These are phyloP conservation scores for Trichomycterus rosablanca DNA, from an alignment of 2,113 vertebrate genomes.

Conservation along the genomic window DNA sequence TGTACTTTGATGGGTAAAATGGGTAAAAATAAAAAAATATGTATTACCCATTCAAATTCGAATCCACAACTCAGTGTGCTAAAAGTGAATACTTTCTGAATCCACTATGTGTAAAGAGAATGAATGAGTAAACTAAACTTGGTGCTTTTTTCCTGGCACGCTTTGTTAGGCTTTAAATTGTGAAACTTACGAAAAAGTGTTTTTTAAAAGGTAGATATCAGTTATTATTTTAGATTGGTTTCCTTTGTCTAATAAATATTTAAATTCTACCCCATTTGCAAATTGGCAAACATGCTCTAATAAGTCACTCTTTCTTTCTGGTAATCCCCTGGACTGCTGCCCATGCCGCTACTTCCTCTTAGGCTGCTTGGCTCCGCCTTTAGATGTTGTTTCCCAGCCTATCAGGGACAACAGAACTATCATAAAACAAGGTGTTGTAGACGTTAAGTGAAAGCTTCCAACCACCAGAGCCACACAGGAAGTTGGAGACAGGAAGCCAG, in stretches of 20 bases:
- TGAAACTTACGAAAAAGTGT: too few species aligned
- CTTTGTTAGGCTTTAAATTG: too few species aligned
- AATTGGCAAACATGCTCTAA: neutral
- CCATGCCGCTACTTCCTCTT: constrained; percentile 34
- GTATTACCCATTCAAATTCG: too few species aligned
- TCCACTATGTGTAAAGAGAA: too few species aligned
- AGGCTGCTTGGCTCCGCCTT: neutral
- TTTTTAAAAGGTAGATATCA: neutral
- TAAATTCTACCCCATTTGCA: neutral
- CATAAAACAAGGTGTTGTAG: constrained; percentile 27
- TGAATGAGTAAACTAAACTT: too few species aligned
- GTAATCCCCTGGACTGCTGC: constrained; percentile 41
- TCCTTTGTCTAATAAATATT: neutral
- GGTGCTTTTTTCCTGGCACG: too few species aligned
- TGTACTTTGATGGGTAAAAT: too few species aligned
- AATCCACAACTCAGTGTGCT: too few species aligned
- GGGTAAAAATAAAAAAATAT: too few species aligned
- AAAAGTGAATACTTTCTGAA: too few species aligned
- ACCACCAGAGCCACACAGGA: constrained; percentile 34
- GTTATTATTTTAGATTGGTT: neutral
- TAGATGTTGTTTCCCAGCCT: constrained; percentile 5
- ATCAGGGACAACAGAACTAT: constrained; percentile 1
- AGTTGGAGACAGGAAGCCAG: constrained; percentile 42
- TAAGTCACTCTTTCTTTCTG: neutral
- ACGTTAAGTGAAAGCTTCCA: constrained; percentile 19